These are phyloP conservation scores for Orestias chungarensis DNA, from an alignment of 2,797 vertebrate species.

Conservation along the genomic window DNA sequence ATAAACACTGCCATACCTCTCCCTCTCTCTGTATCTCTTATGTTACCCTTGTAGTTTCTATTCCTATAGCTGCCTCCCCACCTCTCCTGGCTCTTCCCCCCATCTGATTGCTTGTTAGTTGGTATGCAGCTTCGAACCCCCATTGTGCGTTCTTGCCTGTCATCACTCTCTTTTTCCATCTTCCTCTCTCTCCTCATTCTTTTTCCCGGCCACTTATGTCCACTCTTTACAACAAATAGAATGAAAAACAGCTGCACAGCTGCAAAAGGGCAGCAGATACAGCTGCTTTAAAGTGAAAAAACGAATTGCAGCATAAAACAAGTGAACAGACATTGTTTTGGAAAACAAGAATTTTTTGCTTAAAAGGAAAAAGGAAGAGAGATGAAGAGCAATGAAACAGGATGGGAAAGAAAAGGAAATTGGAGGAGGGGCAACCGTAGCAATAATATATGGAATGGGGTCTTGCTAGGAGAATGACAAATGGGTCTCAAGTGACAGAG, in stretches of 20 bases:
- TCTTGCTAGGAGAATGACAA: constrained; percentile 73
- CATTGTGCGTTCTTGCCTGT: constrained; percentile 73
- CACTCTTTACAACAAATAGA: constrained; percentile 28
- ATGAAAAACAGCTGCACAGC: constrained; percentile 8
- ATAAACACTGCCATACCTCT: constrained; percentile 15
- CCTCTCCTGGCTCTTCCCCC: constrained; percentile 42
- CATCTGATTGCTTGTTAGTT: constrained; percentile 77
- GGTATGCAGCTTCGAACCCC: constrained; percentile 73
- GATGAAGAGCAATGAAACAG: constrained; percentile 51
- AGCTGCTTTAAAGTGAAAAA: constrained; percentile 34
- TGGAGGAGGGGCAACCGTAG: constrained; percentile 37
- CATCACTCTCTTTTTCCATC: constrained; percentile 69
- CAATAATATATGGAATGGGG: constrained; percentile 68
- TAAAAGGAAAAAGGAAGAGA: constrained; percentile 52
- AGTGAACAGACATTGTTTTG: constrained; percentile 20
- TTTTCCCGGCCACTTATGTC: constrained; percentile 38
- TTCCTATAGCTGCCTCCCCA: constrained; percentile 37
- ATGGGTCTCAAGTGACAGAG: constrained; percentile 78
- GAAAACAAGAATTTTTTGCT: constrained; percentile 45
- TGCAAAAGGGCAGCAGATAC: constrained; percentile 11
- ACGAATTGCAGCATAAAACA: constrained; percentile 38
- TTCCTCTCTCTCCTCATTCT: constrained; percentile 34
- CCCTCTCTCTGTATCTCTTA: constrained; percentile 41
- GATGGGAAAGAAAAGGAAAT: constrained; percentile 23
- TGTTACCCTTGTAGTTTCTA: constrained; percentile 47